Evolutionary conservation across 2,113 vertebrate species (phyloP).

Genomic region (Climacteris rufus): DNA sequence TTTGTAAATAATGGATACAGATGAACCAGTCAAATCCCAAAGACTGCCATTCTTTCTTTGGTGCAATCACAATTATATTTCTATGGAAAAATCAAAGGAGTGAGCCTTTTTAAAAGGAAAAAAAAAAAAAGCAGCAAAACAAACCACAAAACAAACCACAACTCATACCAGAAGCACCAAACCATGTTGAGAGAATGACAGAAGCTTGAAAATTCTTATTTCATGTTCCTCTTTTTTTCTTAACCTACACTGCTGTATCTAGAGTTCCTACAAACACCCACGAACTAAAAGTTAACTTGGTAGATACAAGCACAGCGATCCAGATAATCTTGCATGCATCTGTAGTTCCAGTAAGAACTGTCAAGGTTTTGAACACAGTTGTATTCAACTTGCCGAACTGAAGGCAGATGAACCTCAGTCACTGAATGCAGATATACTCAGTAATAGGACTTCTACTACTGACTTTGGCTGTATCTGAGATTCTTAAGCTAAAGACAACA

Average conservation of each 20-base stretch:
- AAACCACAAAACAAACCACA: background rate
- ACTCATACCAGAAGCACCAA: background rate
- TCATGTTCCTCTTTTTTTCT: background rate
- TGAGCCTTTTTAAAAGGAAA: background rate
- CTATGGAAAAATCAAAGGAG: slow-evolving; percentile 14
- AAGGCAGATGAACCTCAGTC: background rate
- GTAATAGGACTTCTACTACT: background rate
- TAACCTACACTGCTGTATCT: background rate
- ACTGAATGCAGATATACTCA: background rate
- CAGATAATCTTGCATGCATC: background rate
- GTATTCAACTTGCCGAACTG: background rate
- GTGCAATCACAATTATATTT: slow-evolving; percentile 38
- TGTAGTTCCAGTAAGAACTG: background rate
- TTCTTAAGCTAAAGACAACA: background rate
- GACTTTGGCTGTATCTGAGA: background rate
- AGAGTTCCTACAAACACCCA: background rate
- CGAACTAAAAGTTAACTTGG: background rate
- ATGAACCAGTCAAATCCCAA: slow-evolving; percentile 16
- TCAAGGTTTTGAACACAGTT: background rate
- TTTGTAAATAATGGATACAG: slow-evolving; percentile 4
- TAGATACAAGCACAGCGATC: background rate
- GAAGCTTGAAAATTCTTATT: background rate
- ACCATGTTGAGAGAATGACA: background rate
- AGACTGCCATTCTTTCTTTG: background rate
- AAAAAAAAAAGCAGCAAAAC: background rate